Conservation (phyloP, 2,888 invertebrate genomes). For the Nephrotoma guestfalica region DNA sequence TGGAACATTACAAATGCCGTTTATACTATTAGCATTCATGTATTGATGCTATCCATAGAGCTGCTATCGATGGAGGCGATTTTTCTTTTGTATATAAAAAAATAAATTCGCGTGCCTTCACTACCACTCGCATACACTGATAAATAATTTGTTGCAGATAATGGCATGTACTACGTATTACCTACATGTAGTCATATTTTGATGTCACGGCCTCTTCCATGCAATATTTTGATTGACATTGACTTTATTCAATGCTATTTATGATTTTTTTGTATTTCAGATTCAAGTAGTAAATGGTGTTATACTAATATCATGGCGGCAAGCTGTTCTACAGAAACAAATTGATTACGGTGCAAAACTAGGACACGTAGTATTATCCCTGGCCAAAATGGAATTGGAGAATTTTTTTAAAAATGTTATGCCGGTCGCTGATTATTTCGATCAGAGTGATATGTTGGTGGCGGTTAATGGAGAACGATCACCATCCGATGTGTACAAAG, state of each 20-base stretch:
- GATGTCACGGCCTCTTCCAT: neutral
- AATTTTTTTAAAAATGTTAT: conserved; percentile 82
- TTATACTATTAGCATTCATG: neutral
- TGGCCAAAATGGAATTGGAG: conserved; percentile 75
- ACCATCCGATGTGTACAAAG: conserved; percentile 73
- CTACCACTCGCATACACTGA: neutral
- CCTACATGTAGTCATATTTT: neutral
- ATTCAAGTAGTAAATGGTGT: conserved; percentile 80
- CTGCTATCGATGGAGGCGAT: neutral
- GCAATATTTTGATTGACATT: neutral
- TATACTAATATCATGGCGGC: conserved; percentile 73
- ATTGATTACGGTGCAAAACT: conserved; percentile 81
- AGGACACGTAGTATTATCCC: conserved; percentile 62
- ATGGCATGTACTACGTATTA: neutral
- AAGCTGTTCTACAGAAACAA: conserved; percentile 72
- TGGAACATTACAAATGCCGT: neutral
- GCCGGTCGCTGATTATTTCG: conserved; percentile 83
- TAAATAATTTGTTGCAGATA: neutral
- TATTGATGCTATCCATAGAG: neutral
- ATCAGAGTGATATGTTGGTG: conserved; percentile 65
- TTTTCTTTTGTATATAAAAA: neutral
- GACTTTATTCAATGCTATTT: neutral
- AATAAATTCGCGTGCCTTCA: neutral
- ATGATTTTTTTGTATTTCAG: conserved; percentile 34
- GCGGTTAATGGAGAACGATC: conserved; percentile 76